Base-by-base conservation (phyloP, 2,113 vertebrate species). In the Apteryx owenii region DNA sequence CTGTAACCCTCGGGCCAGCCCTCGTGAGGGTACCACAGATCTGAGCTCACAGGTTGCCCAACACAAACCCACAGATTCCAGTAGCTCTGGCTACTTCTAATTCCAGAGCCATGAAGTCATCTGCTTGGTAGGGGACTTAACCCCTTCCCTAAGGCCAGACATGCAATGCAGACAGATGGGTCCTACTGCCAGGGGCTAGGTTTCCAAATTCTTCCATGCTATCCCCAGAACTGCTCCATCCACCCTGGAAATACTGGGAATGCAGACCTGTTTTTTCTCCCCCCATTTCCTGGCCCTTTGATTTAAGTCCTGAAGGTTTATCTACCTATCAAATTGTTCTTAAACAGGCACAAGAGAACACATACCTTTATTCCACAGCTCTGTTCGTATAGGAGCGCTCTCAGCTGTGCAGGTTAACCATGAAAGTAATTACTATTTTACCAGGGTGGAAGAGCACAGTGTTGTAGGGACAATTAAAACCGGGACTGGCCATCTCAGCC, bases 391-490 rank as follows among this genome's bases (percentile, higher is more conserved):
- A 5, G 0, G 0, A 61, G 4, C 11, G 36, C 3, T 88, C 33
- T 78, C 54, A 36, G 29, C 13, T 0, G 1, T 31, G 31, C 8
- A 12, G 20, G 12, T 11, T 53, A 18, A 70, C 12, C 28, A 7
- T 0, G 1, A 87, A 56, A 51, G 6, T 23, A 48, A 48, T 12
- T 54, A 48, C 36, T 44, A n/a, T 33, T 36, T 68, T 33, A 12
- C 3, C 3, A 36, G 11, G 28, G 5, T 9, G 12, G 8, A 85
- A 15, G 71, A 62, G 4, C 70, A 31, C 56, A 77, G 21, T 5
- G 22, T 19, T 0, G 0, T 1, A 1, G 31, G 84, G n/a, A 69
- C 51, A 38, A 31, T 5, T 1, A 12, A 38, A 80, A 40, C 28
- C 18, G 33, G 17, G 29, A 18, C 66, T 17, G 56, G 93, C 8